phyloP scores from a whole-genome alignment of 2,888 invertebrate genomes.

The Ypsolopha scabrella region DNA sequence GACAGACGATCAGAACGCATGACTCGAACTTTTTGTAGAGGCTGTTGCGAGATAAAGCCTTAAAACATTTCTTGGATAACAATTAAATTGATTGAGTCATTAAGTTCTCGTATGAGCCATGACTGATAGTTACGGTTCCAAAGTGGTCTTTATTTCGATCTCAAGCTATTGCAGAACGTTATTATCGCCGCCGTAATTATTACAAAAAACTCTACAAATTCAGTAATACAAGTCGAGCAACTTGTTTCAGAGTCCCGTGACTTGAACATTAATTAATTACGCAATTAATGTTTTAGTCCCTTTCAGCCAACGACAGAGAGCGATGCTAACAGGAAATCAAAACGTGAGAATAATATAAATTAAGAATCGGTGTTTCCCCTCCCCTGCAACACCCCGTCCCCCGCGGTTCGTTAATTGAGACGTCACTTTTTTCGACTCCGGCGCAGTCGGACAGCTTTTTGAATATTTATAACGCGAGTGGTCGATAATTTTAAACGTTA shows the following conservation, averaged over 20 bases:
- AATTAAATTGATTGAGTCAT: too few relatives aligned
- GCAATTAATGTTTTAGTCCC: background rate
- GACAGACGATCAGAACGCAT: slow-evolving; percentile 6
- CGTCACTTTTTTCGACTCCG: slow-evolving; percentile 58
- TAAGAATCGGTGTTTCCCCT: slow-evolving; percentile 23
- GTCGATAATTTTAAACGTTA: slow-evolving; percentile 54
- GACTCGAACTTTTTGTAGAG: background rate
- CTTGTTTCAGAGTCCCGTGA: too few relatives aligned
- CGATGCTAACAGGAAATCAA: slow-evolving; percentile 57
- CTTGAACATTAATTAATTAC: background rate
- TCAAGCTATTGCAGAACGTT: too few relatives aligned
- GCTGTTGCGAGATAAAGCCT: too few relatives aligned
- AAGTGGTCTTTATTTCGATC: too few relatives aligned
- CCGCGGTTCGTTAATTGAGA: slow-evolving; percentile 57
- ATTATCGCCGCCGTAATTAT: too few relatives aligned
- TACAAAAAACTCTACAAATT: too few relatives aligned
- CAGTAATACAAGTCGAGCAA: too few relatives aligned
- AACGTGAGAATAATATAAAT: slow-evolving; percentile 66
- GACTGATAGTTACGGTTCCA: too few relatives aligned
- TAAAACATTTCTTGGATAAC: too few relatives aligned
- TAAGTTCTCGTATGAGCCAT: too few relatives aligned
- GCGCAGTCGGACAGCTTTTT: slow-evolving; percentile 12
- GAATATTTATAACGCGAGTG: slow-evolving; percentile 63
- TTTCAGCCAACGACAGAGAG: slow-evolving; percentile 11
- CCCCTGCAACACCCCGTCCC: slow-evolving; percentile 16